These are phyloP conservation scores for Caenorhabditis japonica DNA, from an alignment of 2,888 invertebrate species.

Conservation along the genomic window DNA sequence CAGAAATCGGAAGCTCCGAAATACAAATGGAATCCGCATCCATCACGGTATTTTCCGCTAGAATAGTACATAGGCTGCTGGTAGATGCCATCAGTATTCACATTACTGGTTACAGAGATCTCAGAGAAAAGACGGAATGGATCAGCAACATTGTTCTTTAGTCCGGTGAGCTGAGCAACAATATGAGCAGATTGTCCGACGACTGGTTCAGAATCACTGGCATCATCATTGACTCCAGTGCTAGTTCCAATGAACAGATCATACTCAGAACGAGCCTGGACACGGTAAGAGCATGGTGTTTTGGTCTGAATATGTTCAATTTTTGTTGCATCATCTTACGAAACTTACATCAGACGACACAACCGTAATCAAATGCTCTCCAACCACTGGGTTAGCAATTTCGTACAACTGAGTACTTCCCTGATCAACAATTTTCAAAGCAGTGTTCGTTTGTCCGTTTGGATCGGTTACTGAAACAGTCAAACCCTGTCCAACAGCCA, in stretches of 20 bases:
- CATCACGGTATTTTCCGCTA: conserved; percentile 63
- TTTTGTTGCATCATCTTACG: background rate
- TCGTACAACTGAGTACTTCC: conserved; percentile 48
- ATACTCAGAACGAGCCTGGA: conserved; percentile 64
- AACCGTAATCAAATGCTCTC: conserved; percentile 61
- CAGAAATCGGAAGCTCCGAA: conserved; percentile 68
- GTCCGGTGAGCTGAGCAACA: conserved; percentile 67
- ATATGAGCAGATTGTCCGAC: conserved; percentile 61
- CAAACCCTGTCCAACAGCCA: conserved; percentile 63
- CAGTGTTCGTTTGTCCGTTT: conserved; percentile 49
- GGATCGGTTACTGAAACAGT: conserved; percentile 63
- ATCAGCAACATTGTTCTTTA: conserved; percentile 59
- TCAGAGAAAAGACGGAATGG: conserved; percentile 70
- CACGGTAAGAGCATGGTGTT: conserved; percentile 63
- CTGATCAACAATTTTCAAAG: conserved; percentile 17
- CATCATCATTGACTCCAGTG: conserved; percentile 53
- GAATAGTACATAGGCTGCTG: conserved; percentile 69
- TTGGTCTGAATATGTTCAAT: conserved; percentile 16
- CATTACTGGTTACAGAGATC: conserved; percentile 63
- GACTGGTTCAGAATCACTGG: conserved; percentile 55
- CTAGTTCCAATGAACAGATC: conserved; percentile 63
- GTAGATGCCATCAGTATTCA: conserved; percentile 44
- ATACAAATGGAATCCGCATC: conserved; percentile 68
- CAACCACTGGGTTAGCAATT: conserved; percentile 48
- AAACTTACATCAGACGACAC: conserved; percentile 26